Conservation (phyloP, 2,888 invertebrate species). For the Lomographa bimaculata region DNA sequence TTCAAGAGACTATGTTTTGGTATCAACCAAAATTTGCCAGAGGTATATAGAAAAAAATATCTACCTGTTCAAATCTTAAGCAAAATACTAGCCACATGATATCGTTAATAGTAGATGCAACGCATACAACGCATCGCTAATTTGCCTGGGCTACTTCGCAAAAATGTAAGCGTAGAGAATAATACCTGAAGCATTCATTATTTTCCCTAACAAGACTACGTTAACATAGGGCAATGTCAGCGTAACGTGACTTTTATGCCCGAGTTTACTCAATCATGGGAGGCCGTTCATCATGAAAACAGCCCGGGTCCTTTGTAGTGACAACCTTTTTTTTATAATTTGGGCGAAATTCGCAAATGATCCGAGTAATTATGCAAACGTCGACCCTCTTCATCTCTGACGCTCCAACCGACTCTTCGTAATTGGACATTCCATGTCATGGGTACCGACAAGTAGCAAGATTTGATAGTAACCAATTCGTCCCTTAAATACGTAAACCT, state of each 20-base stretch:
- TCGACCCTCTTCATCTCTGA: conserved; percentile 80
- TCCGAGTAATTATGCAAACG: conserved; percentile 79
- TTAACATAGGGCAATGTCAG: conserved; percentile 26
- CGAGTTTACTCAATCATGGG: conserved; percentile 46
- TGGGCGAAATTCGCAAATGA: conserved; percentile 76
- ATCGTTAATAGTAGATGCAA: too few relatives aligned
- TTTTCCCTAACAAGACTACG: conserved; percentile 13
- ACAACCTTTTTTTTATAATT: conserved; percentile 76
- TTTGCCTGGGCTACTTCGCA: too few relatives aligned
- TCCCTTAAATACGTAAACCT: conserved; percentile 16
- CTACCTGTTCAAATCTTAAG: too few relatives aligned
- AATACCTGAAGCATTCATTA: conserved; percentile 12
- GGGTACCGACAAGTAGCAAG: conserved; percentile 42
- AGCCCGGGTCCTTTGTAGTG: conserved; percentile 55
- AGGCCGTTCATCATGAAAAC: conserved; percentile 46
- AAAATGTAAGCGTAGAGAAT: too few relatives aligned
- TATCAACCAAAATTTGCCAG: too few relatives aligned
- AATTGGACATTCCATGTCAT: conserved; percentile 64
- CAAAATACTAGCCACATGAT: too few relatives aligned
- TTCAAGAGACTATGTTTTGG: too few relatives aligned
- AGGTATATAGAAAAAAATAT: too few relatives aligned
- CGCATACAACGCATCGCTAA: too few relatives aligned
- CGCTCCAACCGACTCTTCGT: conserved; percentile 51
- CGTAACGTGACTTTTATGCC: conserved; percentile 44
- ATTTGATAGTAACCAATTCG: conserved; percentile 44